Base-by-base conservation (phyloP, 1,140 invertebrate genomes). In the Muscidifurax raptorellus region DNA sequence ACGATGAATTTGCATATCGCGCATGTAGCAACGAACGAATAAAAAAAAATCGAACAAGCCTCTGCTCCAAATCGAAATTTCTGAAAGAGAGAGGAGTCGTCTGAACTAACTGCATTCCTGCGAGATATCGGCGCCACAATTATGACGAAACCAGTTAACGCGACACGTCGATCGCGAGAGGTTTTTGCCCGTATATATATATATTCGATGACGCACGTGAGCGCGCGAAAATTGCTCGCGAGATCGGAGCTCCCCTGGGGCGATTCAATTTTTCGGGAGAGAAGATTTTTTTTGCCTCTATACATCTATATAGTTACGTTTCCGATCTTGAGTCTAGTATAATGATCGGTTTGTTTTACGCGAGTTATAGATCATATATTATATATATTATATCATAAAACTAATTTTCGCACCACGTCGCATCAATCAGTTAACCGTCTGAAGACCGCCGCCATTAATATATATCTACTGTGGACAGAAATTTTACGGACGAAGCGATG, bases 61-160 rank as follows among this genome's bases (percentile, higher is more conserved):
- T 69, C 67, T 69, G 67, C 67, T 69, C 25, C 67, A 59, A 59
- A 59, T 59, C 52, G 22, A 59, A 59, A 52, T 52, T 52, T 52
- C 47, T 18, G 25, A 69, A 22, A 59, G 52, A n/a, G 52, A 59
- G 67, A 69, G 25, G 1, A 69, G 25, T 30, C 66, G 66, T 28
- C 27, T 25, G 66, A 28, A 27, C n/a, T 7, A 74, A 74, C 72
- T 32, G 72, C 72, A 74, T 74, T 74, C 72, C 72, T 36, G 72
- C 72, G 72, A n/a, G 72, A 74, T 32, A 59, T 81, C 69, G 28
- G 69, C 69, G 27, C 27, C 18, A 36, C 13, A 81, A 81, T 81
- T 59, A 74, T 36, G 69, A 59, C 69, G 40, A 81, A 81, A 74
- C 80, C 80, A 72, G 80, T 81, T 74, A 15, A 72, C 71, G 18